Percentiles rank a stretch among this genome's conserved stretches.
These are phyloP conservation scores for Saturnia japonica DNA, from an alignment of 2,888 invertebrate species.

Conservation along the genomic window DNA sequence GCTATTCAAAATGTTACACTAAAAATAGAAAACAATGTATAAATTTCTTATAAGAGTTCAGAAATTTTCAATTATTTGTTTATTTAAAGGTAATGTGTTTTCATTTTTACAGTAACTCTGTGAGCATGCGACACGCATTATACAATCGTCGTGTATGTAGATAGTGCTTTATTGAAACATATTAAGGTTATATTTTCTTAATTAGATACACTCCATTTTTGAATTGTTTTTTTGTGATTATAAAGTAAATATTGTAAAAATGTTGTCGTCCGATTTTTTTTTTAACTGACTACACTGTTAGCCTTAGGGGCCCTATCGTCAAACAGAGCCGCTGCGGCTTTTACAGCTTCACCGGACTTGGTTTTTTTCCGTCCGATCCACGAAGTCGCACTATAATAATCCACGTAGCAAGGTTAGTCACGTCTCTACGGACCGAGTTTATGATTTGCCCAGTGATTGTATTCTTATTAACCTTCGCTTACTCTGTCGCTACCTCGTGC, in stretches of 20 bases:
- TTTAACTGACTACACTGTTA: no score
- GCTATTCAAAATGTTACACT: not conserved
- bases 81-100: constrained; percentile 5
- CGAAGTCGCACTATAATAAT: constrained; percentile 39
- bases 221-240: not conserved
- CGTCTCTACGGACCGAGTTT: constrained; percentile 38
- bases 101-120: not conserved
- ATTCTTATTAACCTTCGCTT: constrained; percentile 56
- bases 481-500: not conserved
- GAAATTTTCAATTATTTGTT: not conserved
- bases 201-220: not conserved
- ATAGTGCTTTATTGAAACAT: constrained; percentile 2
- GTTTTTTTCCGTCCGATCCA: constrained; percentile 43
- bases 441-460: constrained; percentile 53
- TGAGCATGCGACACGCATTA: not conserved
- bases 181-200: constrained; percentile 1
- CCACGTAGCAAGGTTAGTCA: constrained; percentile 55
- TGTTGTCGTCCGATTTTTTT: no score
- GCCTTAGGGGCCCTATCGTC: no score
- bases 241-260: not conserved
- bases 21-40: not conserved
- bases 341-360: no score
- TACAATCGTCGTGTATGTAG: not conserved
- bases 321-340: no score
- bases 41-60: not conserved